phyloP scores from a whole-genome alignment of 2,888 invertebrate species.

The Melinaea marsaeus region DNA sequence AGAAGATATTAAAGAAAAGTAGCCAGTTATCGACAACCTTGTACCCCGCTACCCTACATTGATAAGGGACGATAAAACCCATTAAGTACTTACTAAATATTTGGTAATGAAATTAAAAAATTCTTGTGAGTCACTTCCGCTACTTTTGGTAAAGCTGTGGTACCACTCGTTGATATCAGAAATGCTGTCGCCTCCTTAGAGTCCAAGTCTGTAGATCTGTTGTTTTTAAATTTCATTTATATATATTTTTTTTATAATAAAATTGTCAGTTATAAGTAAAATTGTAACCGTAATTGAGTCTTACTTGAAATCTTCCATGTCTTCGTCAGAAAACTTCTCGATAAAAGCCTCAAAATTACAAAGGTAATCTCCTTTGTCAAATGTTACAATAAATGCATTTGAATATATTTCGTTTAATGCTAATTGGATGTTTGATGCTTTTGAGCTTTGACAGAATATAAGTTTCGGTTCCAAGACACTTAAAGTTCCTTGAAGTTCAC shows the following conservation, averaged over 20 bases:
- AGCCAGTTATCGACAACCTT: no score
- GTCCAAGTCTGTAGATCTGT: slow-evolving; percentile 53
- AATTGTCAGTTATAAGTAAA: background rate
- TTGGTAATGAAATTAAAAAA: slow-evolving; percentile 42
- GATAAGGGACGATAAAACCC: background rate
- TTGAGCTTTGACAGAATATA: slow-evolving; percentile 50
- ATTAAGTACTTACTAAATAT: slow-evolving; percentile 43
- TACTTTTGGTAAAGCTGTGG: slow-evolving; percentile 60
- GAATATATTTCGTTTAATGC: slow-evolving; percentile 44
- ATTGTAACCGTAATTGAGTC: slow-evolving; percentile 12
- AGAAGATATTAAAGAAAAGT: no score
- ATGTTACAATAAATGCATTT: slow-evolving; percentile 43
- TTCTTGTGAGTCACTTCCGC: slow-evolving; percentile 58
- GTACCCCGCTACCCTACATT: no score
- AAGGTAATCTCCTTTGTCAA: slow-evolving; percentile 46
- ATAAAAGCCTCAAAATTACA: slow-evolving; percentile 43
- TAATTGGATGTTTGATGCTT: slow-evolving; percentile 41
- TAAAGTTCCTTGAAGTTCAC: slow-evolving; percentile 44
- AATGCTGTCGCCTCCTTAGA: slow-evolving; percentile 47
- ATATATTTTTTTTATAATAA: no score
- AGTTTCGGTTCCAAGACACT: slow-evolving; percentile 42
- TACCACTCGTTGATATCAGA: slow-evolving; percentile 58
- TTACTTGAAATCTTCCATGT: slow-evolving; percentile 44
- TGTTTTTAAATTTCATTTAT: no score
- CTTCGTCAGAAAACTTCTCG: slow-evolving; percentile 36